A percentile compares a stretch with the other conserved stretches of the same genome.
Evolutionary conservation across 2,797 vertebrate species (phyloP).

Genomic region (Danio tinwini): DNA sequence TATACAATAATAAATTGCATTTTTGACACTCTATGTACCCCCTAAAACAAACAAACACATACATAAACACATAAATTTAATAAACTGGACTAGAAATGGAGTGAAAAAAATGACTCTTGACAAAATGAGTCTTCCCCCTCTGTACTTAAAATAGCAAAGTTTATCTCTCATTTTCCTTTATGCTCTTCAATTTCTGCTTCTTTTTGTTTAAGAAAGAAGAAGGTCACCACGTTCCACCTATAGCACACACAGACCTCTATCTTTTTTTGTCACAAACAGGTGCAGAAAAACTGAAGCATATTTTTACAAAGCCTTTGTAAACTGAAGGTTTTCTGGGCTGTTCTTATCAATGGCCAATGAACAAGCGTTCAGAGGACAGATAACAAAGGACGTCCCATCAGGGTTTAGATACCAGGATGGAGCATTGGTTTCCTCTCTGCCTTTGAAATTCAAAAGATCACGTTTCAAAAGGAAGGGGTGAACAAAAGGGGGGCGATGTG

Average conservation of each 20-base stretch:
- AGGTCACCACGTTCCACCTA: neutral
- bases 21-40: too few species aligned
- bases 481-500: constrained; percentile 66
- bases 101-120: too few species aligned
- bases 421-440: constrained; percentile 55
- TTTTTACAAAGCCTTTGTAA: constrained; percentile 69
- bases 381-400: constrained; percentile 58
- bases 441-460: constrained; percentile 75
- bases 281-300: constrained; percentile 30
- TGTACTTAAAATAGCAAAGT: neutral
- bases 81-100: too few species aligned
- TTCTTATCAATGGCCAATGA: constrained; percentile 71
- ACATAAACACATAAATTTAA: too few species aligned
- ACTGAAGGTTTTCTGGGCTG: constrained; percentile 63
- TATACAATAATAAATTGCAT: too few species aligned
- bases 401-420: constrained; percentile 63
- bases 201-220: constrained; percentile 5
- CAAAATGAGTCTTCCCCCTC: too few species aligned
- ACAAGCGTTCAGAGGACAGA: constrained; percentile 65
- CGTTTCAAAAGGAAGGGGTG: constrained; percentile 68
- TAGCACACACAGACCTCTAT: neutral
- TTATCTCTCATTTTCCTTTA: neutral
- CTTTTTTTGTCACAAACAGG: constrained; percentile 16
- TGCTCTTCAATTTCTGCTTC: neutral
- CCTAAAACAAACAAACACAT: too few species aligned